phyloP scores from a whole-genome alignment of 2,797 vertebrate genomes.

The Cichlasoma orientale region DNA sequence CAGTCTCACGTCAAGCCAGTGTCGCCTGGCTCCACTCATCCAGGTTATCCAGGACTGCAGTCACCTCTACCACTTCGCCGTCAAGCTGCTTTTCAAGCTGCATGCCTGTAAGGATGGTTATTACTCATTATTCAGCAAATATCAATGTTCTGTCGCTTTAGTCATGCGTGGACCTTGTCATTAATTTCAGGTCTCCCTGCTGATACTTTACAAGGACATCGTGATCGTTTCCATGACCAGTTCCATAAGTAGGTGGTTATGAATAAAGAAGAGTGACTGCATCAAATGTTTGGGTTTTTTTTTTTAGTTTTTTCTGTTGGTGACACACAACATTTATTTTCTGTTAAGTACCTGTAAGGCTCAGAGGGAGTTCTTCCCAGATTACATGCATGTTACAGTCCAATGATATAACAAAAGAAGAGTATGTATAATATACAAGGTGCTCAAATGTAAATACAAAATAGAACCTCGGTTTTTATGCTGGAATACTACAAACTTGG shows the following conservation, averaged over 20 bases:
- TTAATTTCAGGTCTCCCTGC: slow-evolving; percentile 87
- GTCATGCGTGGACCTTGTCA: neutral
- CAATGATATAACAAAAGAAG: neutral
- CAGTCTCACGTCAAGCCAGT: slow-evolving; percentile 93
- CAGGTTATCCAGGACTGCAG: slow-evolving; percentile 98
- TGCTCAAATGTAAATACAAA: neutral
- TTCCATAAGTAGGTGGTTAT: slow-evolving; percentile 88
- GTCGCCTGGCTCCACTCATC: slow-evolving; percentile 94
- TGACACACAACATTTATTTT: neutral
- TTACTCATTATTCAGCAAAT: neutral
- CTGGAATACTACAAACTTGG: too few species aligned
- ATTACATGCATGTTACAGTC: neutral
- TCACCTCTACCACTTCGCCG: slow-evolving; percentile 96
- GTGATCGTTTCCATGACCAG: slow-evolving; percentile 95
- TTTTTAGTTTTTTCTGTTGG: neutral
- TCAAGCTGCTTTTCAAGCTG: slow-evolving; percentile 96
- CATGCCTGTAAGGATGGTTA: slow-evolving; percentile 89
- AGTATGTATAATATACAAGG: neutral
- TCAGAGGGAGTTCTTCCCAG: neutral
- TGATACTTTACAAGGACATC: slow-evolving; percentile 94
- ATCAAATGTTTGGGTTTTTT: neutral
- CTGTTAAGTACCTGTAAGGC: neutral
- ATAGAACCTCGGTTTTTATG: neutral
- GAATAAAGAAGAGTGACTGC: neutral
- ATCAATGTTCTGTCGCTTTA: neutral